These are phyloP conservation scores for Tragopan temminckii DNA, from an alignment of 2,797 vertebrate genomes.

Conservation along the genomic window DNA sequence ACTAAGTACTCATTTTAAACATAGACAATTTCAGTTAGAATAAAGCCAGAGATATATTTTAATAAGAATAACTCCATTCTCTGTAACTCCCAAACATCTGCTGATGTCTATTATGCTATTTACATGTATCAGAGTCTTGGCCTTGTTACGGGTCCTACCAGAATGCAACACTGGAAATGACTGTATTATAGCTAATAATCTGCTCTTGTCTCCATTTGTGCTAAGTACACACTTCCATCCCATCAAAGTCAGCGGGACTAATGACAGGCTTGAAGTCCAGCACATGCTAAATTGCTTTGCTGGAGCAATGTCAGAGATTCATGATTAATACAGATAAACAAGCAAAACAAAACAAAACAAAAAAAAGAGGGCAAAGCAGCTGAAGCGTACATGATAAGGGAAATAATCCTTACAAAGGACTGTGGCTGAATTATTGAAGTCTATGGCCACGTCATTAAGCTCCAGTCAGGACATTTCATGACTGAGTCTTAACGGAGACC, in stretches of 20 bases:
- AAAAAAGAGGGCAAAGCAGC: background rate
- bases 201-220: background rate
- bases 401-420: background rate
- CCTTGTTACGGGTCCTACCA: background rate
- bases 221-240: background rate
- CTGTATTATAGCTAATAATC: background rate
- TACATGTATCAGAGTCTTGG: background rate
- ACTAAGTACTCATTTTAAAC: background rate
- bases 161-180: background rate
- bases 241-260: background rate
- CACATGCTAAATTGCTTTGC: background rate
- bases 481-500: background rate
- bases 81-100: slow-evolving; percentile 1
- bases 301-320: background rate
- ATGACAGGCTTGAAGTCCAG: background rate
- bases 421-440: background rate
- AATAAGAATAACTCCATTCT: background rate
- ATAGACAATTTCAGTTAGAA: background rate
- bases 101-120: background rate
- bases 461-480: background rate
- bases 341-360: no score
- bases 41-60: background rate
- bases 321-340: background rate
- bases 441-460: background rate
- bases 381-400: background rate